phyloP scores from a whole-genome alignment of 2,113 vertebrate species.

The Peromyscus leucopus region DNA sequence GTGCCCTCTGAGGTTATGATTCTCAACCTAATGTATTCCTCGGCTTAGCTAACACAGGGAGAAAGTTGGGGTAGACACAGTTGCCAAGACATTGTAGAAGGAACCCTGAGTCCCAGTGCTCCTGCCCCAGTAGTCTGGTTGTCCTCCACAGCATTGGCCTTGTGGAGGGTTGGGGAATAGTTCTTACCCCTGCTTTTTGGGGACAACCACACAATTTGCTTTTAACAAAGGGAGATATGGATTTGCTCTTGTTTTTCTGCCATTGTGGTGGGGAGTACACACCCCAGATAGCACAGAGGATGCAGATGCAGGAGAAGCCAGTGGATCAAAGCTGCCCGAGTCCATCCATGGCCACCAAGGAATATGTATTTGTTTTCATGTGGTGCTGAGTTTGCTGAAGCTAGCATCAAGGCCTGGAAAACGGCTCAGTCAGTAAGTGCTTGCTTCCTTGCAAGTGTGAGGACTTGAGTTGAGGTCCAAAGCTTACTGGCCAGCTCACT shows the following conservation, averaged over 20 bases:
- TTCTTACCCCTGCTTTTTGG: neutral
- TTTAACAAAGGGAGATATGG: neutral
- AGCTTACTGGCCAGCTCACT: neutral
- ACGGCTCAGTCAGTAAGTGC: neutral
- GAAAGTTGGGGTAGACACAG: neutral
- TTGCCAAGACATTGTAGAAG: neutral
- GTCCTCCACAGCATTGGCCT: neutral
- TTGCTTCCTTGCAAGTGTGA: neutral
- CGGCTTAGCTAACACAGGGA: neutral
- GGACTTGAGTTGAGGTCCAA: neutral
- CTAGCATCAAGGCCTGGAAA: too few species aligned
- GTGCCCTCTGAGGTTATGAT: neutral
- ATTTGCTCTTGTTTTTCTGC: neutral
- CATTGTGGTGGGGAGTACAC: neutral
- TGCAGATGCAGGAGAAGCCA: neutral
- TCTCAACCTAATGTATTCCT: neutral
- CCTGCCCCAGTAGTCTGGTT: too few species aligned
- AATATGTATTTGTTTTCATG: neutral
- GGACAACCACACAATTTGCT: neutral
- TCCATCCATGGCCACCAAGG: neutral
- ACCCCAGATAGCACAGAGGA: too few species aligned
- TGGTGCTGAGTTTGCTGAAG: neutral
- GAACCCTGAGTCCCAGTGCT: accelerated
- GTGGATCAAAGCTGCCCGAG: neutral
- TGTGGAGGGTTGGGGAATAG: accelerated